phyloP scores from a whole-genome alignment of 2,797 vertebrate genomes.

The Adelosebastes latens region DNA sequence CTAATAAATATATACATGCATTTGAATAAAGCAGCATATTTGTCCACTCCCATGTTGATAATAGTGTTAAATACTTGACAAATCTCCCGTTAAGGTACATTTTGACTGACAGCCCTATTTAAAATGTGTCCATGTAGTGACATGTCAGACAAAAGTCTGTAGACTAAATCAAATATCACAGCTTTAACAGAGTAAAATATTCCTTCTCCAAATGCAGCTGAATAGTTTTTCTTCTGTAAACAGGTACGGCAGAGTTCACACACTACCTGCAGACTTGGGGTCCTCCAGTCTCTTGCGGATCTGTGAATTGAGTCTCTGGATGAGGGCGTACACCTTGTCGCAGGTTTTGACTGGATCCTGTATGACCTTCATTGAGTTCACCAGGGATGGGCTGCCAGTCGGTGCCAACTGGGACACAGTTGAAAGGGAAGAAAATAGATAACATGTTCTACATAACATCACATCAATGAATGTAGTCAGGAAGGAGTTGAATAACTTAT shows the following conservation, averaged over 20 bases:
- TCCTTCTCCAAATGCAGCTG: neutral
- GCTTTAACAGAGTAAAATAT: neutral
- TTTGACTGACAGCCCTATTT: too few species aligned
- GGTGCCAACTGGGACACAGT: slow-evolving; percentile 86
- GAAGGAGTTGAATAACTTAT: neutral
- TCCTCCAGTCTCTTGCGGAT: slow-evolving; percentile 91
- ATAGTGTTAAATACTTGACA: too few species aligned
- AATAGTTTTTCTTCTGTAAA: neutral
- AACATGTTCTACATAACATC: neutral
- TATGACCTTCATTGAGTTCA: slow-evolving; percentile 93
- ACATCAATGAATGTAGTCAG: neutral
- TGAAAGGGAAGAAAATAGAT: neutral
- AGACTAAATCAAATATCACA: neutral
- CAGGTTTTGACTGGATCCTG: slow-evolving; percentile 92
- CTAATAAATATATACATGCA: too few species aligned
- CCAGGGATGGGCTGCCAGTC: slow-evolving; percentile 87
- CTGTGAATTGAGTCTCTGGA: slow-evolving; percentile 95
- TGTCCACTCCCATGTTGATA: too few species aligned
- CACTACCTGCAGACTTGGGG: slow-evolving; percentile 91
- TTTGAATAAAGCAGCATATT: too few species aligned
- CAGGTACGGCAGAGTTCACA: neutral
- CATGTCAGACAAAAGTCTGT: too few species aligned
- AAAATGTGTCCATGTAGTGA: too few species aligned
- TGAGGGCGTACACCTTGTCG: slow-evolving; percentile 90
- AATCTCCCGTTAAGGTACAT: too few species aligned